Base-by-base conservation (phyloP, 2,888 invertebrate species). In the Xestia ashworthii region DNA sequence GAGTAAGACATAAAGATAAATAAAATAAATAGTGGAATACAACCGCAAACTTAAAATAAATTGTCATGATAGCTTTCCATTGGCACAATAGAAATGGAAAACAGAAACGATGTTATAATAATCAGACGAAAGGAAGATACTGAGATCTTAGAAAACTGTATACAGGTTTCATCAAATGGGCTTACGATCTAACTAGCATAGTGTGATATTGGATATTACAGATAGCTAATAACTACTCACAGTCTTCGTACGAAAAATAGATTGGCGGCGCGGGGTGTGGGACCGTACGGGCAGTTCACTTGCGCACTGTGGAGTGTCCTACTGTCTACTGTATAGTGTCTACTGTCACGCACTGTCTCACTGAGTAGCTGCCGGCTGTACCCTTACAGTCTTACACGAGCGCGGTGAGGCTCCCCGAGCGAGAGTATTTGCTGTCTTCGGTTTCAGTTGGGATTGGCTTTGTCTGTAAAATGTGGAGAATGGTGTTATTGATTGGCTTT, bases 71-170 rank as follows among this genome's bases (percentile, higher is more conserved):
- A 91, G 89, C 86, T 82, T 90, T 93, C 93, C 92, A 95, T 95
- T 95, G 95, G 95, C 95, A 95, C 95, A 90, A 93, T 93, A 93
- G 94, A 94, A 92, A 93, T 88, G 86, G 88, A 92, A 91, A 91
- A 88, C 84, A 88, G 83, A 89, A 88, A 86, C 83, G 85, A 84
- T 86, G 87, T 83, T 86, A 87, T 87, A 90, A 84, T 89, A 90
- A 89, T 90, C 90, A 88, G 90, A 92, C 88, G 90, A 89, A 88
- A 86, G 84, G 89, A 93, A 92, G 91, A 94, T 91, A 88, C 92
- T 94, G 96, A 96, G 96, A 96, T 96, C 96, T 94, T 93, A 91
- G 95, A 95, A 95, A 95, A 95, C 95, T 94, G 93, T 93, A 93
- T 93, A 94, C 91, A 95, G 92, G 91, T 92, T 93, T 93, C 91